A percentile compares a stretch with the other conserved stretches of the same genome.
Conservation (phyloP, 2,888 invertebrate genomes). For the Torymus auratus region DNA sequence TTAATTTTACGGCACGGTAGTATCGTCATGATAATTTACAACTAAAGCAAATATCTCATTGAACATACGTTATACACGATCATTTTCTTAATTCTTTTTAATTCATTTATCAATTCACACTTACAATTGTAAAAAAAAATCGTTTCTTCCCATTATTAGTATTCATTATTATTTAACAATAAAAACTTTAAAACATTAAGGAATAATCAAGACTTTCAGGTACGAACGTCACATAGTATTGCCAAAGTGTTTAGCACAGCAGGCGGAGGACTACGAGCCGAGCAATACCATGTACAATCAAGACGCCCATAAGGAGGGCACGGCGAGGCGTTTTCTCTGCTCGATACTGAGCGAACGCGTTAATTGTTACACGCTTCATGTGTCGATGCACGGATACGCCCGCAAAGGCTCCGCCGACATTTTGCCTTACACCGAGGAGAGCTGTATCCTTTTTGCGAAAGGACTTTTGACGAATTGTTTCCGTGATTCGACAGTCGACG, state of each 20-base stretch:
- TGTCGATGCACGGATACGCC: slow-evolving; percentile 93
- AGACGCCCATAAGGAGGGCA: slow-evolving; percentile 90
- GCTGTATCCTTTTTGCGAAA: slow-evolving; percentile 89
- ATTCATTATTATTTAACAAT: slow-evolving; percentile 11
- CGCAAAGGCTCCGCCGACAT: slow-evolving; percentile 83
- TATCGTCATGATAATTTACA: too few species aligned
- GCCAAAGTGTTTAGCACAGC: slow-evolving; percentile 92
- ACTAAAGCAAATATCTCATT: too few species aligned
- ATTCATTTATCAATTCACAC: too few species aligned
- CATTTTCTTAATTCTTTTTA: not conserved
- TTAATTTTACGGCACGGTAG: too few species aligned
- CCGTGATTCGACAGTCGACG: too few species aligned
- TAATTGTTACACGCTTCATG: slow-evolving; percentile 93
- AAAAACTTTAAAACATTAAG: slow-evolving; percentile 52
- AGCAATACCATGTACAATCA: slow-evolving; percentile 95
- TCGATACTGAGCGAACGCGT: slow-evolving; percentile 86
- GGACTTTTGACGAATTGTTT: too few species aligned
- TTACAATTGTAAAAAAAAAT: too few species aligned
- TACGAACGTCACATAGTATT: slow-evolving; percentile 97
- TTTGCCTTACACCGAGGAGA: slow-evolving; percentile 94
- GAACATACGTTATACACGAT: too few species aligned
- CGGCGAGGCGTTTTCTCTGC: slow-evolving; percentile 90
- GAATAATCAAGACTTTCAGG: slow-evolving; percentile 77
- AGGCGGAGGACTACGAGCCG: slow-evolving; percentile 92
- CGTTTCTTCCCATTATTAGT: too few species aligned